Evolutionary conservation across 2,113 vertebrate genomes (phyloP).

Genomic region (Desmodus rotundus): DNA sequence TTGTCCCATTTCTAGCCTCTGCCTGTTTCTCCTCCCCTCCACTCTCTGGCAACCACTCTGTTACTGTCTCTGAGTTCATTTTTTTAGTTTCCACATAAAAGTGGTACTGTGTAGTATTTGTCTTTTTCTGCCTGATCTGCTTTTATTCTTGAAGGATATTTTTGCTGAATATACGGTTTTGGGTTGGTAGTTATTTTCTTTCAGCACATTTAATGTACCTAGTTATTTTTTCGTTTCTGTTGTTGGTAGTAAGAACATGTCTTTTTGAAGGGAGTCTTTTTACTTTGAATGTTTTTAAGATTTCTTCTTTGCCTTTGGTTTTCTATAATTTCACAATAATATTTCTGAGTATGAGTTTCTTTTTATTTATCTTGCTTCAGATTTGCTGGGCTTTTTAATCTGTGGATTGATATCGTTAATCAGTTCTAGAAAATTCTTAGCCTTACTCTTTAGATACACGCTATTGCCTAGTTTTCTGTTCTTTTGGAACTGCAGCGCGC

Average conservation of each 20-base stretch:
- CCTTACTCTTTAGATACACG: background rate
- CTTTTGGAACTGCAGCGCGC: background rate
- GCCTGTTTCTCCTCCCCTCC: background rate
- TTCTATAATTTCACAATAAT: background rate
- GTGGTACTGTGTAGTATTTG: background rate
- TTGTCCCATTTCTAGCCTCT: background rate
- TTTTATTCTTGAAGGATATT: background rate
- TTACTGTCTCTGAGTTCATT: background rate
- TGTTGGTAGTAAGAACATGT: background rate
- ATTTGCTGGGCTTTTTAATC: background rate
- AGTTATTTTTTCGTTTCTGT: background rate
- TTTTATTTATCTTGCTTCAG: background rate
- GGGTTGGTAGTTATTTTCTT: background rate
- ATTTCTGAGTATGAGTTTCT: background rate
- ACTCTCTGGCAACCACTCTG: background rate
- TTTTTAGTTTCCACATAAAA: background rate
- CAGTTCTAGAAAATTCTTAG: background rate
- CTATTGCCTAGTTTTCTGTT: background rate
- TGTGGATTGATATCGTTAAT: background rate
- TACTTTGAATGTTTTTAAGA: background rate
- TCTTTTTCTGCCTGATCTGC: background rate
- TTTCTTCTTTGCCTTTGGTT: background rate
- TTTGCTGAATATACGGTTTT: background rate
- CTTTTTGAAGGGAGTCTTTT: background rate
- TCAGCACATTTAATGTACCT: background rate